Conservation (phyloP, 2,888 invertebrate species). For the Macaria liturata region DNA sequence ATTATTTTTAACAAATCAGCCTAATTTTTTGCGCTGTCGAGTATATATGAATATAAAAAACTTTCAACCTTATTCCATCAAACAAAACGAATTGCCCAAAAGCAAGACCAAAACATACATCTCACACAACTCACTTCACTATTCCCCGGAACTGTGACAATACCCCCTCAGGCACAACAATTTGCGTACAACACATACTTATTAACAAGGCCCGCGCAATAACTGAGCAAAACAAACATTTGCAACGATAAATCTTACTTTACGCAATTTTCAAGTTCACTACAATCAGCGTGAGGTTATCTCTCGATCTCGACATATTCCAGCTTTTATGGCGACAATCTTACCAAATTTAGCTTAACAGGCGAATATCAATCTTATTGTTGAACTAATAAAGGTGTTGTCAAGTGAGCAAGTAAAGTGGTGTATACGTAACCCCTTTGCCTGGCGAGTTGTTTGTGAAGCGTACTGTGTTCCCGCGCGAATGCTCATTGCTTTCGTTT, state of each 20-base stretch:
- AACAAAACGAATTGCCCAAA: too few relatives aligned
- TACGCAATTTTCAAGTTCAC: conserved; percentile 62
- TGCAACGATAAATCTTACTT: conserved; percentile 53
- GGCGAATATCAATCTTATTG: conserved; percentile 36
- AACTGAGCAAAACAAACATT: conserved; percentile 33
- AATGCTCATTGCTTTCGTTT: conserved; percentile 67
- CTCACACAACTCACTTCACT: too few relatives aligned
- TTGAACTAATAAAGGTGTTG: conserved; percentile 35
- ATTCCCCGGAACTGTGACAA: conserved; percentile 1
- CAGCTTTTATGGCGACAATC: conserved; percentile 50
- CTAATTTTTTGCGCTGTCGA: too few relatives aligned
- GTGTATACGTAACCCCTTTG: conserved; percentile 55
- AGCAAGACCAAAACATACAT: too few relatives aligned
- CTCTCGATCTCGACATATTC: conserved; percentile 65
- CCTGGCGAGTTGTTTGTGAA: conserved; percentile 65
- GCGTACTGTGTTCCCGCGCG: conserved; percentile 61
- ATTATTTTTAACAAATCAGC: too few relatives aligned
- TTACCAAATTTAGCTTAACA: conserved; percentile 12
- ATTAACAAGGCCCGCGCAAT: conserved; percentile 18
- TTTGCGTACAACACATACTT: conserved; percentile 16
- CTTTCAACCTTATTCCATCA: too few relatives aligned
- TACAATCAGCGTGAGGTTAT: conserved; percentile 59
- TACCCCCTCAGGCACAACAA: conserved; percentile 3
- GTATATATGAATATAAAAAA: too few relatives aligned
- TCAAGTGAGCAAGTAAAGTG: conserved; percentile 37